Base-by-base conservation (phyloP, 2,113 vertebrate species). In the Pogona vitticeps region DNA sequence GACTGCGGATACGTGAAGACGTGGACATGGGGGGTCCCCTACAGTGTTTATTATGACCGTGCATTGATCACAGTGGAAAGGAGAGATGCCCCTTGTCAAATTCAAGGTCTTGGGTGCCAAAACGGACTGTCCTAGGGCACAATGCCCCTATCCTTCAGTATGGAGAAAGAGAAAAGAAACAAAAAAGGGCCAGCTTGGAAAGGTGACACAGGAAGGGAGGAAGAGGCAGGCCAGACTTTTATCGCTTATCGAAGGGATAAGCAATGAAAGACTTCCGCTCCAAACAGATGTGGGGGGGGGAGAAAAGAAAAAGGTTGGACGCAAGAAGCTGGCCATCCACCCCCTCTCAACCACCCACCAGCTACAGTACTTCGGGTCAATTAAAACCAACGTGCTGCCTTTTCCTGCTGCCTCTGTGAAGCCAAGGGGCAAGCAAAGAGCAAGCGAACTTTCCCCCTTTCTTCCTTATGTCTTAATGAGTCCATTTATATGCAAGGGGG, bases 401-500 rank as follows among this genome's bases (percentile, higher is more conserved):
- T 72, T 36, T 33, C 38, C 28, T 1, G n/a, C 26, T 12, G 18
- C 65, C 20, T 82, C 28, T 36, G 42, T 36, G 80, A 71, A 70
- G 80, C 26, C 4, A 10, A 68, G 28, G 40, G 65, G 77, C n/a
- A n/a, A n/a, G n/a, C 38, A 23, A 80, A 42, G 13, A 67, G 14
- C 33, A 21, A 9, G 7, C 42, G 3, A 17, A 3, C 6, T 0
- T 15, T 15, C 33, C 36, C 38, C 52, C 15, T 17, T 18, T 1
- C 1, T 59, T 52, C 65, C 68, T 56, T 33, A 42, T 7, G 63
- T 36, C 65, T 78, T 85, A 85, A 85, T 85, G 68, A 78, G 84
- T 40, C 75, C 33, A 85, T 85, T 78, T 70, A 38, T 78, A 85
- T 78, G 84, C 84, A 10, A 85, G 65, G 42, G 56, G 63, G n/a